Evolutionary conservation across 2,888 invertebrate species (phyloP), one percentile per base, ranked within the genome.

Genomic region (Resseliella maxima): DNA sequence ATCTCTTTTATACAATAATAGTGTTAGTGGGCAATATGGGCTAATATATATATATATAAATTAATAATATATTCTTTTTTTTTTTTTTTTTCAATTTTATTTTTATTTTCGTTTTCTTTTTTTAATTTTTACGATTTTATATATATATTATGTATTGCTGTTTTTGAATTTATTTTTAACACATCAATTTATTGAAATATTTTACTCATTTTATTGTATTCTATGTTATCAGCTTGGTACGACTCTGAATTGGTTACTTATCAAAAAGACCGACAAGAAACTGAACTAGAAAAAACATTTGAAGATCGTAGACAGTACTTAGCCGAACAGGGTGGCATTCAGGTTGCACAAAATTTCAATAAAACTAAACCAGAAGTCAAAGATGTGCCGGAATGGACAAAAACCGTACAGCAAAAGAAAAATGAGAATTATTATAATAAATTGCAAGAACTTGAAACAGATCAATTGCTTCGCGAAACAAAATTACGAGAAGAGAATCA

Each of bases 211-310:
- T 18, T 54, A 54, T 10, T 72, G 31, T 6, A 72, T 72, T 72
- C 36, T 72, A 83, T 89, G 89, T 89, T 88, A 90, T 88, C 91
- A 96, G 97, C 97, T 89, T 98, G 97, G 97, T 98, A 98, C 92
- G 97, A 98, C 92, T 93, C 94, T 90, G 97, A 96, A 91, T 94
- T 96, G 90, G 93, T 95, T 88, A 94, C 94, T 90, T 97, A 96
- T 92, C 97, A 97, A 92, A 93, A 94, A 90, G 95, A 95, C 89
- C 95, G 97, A 88, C 89, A 90, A 88, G 96, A 95, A 89, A 96
- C 95, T 86, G 97, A 98, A 92, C 92, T 97, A 89, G 96, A 96
- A 90, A 94, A 95, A 90, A 94, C 96, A 85, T 97, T 97, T 90
- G 97, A 97, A 90, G 97, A 97, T 90, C 94, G 96, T 88, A 93